Evolutionary conservation across 2,888 invertebrate genomes (phyloP).

Genomic region (Theretra japonica): DNA sequence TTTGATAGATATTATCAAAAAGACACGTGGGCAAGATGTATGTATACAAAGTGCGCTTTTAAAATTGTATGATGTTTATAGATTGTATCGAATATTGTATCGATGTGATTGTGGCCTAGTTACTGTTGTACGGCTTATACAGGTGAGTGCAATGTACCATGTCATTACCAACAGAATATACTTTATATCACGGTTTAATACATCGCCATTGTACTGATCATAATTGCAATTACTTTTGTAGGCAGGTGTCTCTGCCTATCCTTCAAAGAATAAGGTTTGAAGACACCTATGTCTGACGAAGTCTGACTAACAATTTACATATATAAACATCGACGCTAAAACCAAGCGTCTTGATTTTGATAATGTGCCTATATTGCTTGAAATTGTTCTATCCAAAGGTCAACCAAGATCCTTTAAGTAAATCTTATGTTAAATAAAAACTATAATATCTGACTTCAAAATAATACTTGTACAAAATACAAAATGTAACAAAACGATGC

Average conservation of each 20-base stretch:
- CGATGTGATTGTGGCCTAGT: slow-evolving; percentile 20
- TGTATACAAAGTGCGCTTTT: slow-evolving; percentile 22
- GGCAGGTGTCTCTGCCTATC: slow-evolving; percentile 14
- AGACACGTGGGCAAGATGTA: slow-evolving; percentile 9
- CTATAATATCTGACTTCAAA: background rate
- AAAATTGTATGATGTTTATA: slow-evolving; percentile 19
- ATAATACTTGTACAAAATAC: background rate
- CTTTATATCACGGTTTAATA: background rate
- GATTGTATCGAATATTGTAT: background rate
- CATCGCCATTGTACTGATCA: background rate
- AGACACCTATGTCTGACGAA: background rate
- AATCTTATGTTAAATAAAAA: background rate
- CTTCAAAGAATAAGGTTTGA: slow-evolving; percentile 21
- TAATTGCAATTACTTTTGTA: background rate
- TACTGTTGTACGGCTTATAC: background rate
- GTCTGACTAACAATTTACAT: background rate
- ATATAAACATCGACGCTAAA: no score
- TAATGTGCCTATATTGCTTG: no score
- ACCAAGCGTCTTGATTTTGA: background rate
- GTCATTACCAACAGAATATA: background rate
- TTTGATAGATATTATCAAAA: slow-evolving; percentile 16
- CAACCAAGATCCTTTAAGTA: background rate
- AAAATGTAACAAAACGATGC: background rate
- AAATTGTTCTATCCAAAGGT: no score
- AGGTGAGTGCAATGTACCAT: background rate